phyloP scores from a whole-genome alignment of 2,888 invertebrate genomes.

The Heliconius charithonia region DNA sequence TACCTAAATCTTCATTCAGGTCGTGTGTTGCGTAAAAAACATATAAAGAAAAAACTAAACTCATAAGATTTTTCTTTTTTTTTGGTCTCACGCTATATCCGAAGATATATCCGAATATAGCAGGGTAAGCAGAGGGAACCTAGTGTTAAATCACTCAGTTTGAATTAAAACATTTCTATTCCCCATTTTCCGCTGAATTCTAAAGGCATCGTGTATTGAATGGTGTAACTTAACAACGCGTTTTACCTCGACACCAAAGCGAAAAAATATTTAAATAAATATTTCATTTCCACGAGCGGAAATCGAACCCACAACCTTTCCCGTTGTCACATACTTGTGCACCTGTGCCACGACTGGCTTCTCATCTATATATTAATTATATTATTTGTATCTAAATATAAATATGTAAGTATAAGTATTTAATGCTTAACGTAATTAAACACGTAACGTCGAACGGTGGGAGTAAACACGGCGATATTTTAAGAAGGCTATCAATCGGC shows the following conservation, averaged over 20 bases:
- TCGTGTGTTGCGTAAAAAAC: neutral
- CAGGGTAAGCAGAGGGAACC: too few species aligned
- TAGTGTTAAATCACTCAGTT: too few species aligned
- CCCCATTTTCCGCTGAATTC: too few species aligned
- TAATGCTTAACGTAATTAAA: slow-evolving; percentile 49
- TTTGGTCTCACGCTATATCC: too few species aligned
- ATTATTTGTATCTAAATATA: slow-evolving; percentile 3
- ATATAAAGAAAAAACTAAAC: too few species aligned
- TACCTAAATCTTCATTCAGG: neutral
- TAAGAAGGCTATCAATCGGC: slow-evolving; percentile 61
- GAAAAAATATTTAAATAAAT: neutral
- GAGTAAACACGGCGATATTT: slow-evolving; percentile 62
- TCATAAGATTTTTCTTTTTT: too few species aligned
- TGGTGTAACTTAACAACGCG: too few species aligned
- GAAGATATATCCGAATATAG: too few species aligned
- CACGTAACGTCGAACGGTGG: slow-evolving; percentile 53
- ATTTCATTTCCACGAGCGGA: neutral
- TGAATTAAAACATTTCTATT: too few species aligned
- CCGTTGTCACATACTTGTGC: neutral
- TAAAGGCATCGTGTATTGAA: too few species aligned
- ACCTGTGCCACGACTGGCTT: neutral
- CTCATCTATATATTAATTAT: neutral
- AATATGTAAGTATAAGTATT: slow-evolving; percentile 25
- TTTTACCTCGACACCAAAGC: too few species aligned
- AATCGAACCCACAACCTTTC: neutral